Conservation (phyloP, 1,140 invertebrate genomes). For the Caerostris darwini region DNA sequence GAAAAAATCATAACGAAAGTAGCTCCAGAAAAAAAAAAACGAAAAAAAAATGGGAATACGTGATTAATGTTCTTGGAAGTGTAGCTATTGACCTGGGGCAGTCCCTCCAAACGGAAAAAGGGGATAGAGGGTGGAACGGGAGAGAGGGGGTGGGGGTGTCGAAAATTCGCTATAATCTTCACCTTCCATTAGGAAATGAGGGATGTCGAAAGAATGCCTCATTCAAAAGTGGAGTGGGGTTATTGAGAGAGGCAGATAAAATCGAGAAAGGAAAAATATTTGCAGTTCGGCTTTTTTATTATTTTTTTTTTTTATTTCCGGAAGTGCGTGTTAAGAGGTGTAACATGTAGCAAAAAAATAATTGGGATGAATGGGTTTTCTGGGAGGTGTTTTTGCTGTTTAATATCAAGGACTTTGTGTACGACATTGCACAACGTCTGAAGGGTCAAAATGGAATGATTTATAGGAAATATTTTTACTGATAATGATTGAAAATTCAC, state of each 20-base stretch:
- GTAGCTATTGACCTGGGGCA: constrained; percentile 49
- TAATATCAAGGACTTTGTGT: too few relatives aligned
- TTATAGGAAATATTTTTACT: too few relatives aligned
- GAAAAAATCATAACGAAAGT: neutral
- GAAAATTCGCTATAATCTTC: constrained; percentile 35
- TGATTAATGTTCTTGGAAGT: constrained; percentile 59
- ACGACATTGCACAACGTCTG: neutral
- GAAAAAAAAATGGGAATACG: neutral
- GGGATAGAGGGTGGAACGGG: neutral
- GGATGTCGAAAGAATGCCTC: neutral
- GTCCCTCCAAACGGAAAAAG: neutral
- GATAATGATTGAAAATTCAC: too few relatives aligned
- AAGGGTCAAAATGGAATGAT: too few relatives aligned
- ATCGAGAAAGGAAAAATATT: neutral
- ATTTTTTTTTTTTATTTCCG: neutral
- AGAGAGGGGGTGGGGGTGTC: neutral
- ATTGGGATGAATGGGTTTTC: neutral
- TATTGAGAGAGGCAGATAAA: constrained; percentile 8
- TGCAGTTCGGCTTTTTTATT: neutral
- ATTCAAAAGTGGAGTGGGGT: constrained; percentile 5
- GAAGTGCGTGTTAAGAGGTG: neutral
- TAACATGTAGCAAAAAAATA: neutral
- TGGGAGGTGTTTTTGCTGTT: neutral
- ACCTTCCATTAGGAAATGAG: constrained; percentile 61
- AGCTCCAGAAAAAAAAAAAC: neutral